phyloP scores from a whole-genome alignment of 2,888 invertebrate genomes.

The Trichopria drosophilae region DNA sequence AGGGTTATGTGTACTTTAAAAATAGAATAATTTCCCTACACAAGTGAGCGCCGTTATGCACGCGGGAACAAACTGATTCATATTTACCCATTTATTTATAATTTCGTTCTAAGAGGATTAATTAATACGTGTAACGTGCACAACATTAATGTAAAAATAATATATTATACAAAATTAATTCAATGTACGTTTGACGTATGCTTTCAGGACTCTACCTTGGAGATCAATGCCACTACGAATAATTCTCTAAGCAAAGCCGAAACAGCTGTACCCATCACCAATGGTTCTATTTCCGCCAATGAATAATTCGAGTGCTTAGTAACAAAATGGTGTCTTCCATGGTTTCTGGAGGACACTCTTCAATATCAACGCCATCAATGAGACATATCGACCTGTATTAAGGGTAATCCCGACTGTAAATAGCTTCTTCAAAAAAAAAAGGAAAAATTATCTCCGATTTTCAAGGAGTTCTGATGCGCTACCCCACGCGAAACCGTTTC shows the following conservation, averaged over 20 bases:
- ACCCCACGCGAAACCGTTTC: too few relatives aligned
- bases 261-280: constrained; percentile 47
- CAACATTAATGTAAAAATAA: background rate
- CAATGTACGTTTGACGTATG: background rate
- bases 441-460: too few relatives aligned
- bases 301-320: constrained; percentile 45
- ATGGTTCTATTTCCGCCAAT: constrained; percentile 53
- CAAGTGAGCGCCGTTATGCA: too few relatives aligned
- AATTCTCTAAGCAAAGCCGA: constrained; percentile 47
- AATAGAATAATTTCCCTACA: too few relatives aligned
- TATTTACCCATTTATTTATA: too few relatives aligned
- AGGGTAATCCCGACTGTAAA: constrained; percentile 50
- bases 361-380: constrained; percentile 46
- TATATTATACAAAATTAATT: background rate
- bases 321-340: constrained; percentile 35
- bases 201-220: constrained; percentile 48
- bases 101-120: too few relatives aligned
- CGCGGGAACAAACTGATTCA: too few relatives aligned
- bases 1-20: too few relatives aligned
- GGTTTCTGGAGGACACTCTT: background rate
- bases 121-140: too few relatives aligned
- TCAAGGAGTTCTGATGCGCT: too few relatives aligned
- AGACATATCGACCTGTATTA: constrained; percentile 53
- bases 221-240: constrained; percentile 22
- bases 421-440: constrained; percentile 42